These are phyloP conservation scores for Neria commutata DNA, from an alignment of 2,888 invertebrate genomes.

Conservation along the genomic window DNA sequence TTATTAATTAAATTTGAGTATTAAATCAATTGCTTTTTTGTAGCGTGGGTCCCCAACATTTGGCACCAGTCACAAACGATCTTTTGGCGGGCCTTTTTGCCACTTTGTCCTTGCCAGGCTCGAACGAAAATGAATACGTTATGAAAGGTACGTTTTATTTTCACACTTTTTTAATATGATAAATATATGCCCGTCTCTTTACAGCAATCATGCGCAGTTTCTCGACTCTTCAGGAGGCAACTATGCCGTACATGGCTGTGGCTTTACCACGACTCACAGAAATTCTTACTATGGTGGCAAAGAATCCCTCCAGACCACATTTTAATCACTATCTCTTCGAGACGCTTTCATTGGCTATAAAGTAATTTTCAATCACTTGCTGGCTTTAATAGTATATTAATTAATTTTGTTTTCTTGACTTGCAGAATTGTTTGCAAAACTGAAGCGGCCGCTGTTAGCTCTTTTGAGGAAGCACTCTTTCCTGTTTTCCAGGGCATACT, in stretches of 20 bases:
- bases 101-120: slow-evolving; percentile 74
- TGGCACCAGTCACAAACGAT: slow-evolving; percentile 72
- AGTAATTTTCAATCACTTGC: slow-evolving; percentile 64
- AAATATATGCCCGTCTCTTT: slow-evolving; percentile 5
- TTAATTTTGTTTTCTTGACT: slow-evolving; percentile 20
- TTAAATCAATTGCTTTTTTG: slow-evolving; percentile 30
- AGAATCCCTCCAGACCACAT: slow-evolving; percentile 95
- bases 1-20: background rate
- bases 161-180: background rate
- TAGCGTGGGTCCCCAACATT: slow-evolving; percentile 67
- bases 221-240: slow-evolving; percentile 78
- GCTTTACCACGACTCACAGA: slow-evolving; percentile 84
- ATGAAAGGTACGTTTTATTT: slow-evolving; percentile 74
- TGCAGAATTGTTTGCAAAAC: slow-evolving; percentile 82
- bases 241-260: slow-evolving; percentile 80
- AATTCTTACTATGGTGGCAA: slow-evolving; percentile 81
- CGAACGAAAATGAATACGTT: slow-evolving; percentile 94
- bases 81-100: slow-evolving; percentile 79
- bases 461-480: slow-evolving; percentile 91
- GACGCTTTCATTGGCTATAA: slow-evolving; percentile 86
- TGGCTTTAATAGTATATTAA: background rate
- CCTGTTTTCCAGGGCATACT: slow-evolving; percentile 95
- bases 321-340: slow-evolving; percentile 99
- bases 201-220: slow-evolving; percentile 87
- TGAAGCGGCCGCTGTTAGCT: slow-evolving; percentile 78